These are phyloP conservation scores for Brachionus manjavacas DNA, from an alignment of 1,140 invertebrate species.

Conservation along the genomic window DNA sequence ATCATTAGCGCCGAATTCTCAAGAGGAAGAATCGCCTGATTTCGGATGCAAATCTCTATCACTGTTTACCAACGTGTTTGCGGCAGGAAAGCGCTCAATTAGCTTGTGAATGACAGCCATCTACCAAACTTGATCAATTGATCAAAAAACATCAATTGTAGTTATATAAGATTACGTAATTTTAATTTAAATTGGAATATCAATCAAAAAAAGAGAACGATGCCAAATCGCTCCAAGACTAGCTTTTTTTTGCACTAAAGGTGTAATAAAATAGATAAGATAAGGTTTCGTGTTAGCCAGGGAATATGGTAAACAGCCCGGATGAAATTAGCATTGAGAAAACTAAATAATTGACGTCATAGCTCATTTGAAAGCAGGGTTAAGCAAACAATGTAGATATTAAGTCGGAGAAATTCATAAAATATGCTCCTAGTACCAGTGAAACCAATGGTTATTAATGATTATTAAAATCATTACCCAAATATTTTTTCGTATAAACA, in stretches of 20 bases:
- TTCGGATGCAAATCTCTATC: neutral
- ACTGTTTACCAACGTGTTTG: neutral
- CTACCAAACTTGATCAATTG: neutral
- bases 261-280: slow-evolving; percentile 1
- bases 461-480: neutral
- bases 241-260: neutral
- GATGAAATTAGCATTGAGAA: neutral
- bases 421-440: neutral
- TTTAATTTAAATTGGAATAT: neutral
- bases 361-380: neutral
- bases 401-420: neutral
- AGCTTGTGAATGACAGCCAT: neutral
- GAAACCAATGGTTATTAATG: slow-evolving; percentile 24
- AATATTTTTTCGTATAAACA: neutral
- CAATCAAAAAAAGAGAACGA: neutral
- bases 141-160: neutral
- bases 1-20: neutral
- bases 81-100: neutral
- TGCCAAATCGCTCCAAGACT: neutral
- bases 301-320: neutral
- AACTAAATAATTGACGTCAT: slow-evolving; percentile 9
- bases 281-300: neutral
- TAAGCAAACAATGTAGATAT: neutral
- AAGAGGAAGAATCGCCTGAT: neutral
- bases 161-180: slow-evolving; percentile 3